Evolutionary conservation across 2,888 invertebrate species (phyloP).

Genomic region (Salpingus planirostris): DNA sequence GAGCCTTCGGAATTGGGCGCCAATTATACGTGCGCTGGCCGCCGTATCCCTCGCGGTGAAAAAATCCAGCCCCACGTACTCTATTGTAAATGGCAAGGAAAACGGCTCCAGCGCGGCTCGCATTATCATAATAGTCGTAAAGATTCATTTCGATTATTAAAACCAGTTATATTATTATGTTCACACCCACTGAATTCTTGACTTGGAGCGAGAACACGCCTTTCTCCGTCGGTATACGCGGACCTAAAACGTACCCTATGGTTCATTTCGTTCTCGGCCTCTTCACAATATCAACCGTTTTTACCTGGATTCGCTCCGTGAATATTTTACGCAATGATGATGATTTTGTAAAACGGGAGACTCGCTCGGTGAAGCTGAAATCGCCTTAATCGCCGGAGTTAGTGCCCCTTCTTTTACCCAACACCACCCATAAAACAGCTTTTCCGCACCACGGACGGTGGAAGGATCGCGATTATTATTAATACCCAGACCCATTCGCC

Average conservation of each 20-base stretch:
- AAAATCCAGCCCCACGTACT: conserved; percentile 15
- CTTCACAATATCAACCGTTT: conserved; percentile 5
- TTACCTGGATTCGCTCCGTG: no score
- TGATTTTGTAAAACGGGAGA: no score
- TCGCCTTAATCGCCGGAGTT: no score
- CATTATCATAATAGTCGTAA: conserved; percentile 30
- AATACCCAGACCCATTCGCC: no score
- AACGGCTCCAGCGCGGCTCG: conserved; percentile 21
- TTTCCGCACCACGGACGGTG: no score
- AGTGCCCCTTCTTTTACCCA: no score
- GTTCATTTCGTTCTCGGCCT: conserved; percentile 12
- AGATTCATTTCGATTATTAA: conserved; percentile 34
- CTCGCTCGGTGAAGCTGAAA: no score
- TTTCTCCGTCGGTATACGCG: conserved; percentile 17
- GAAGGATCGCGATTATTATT: no score
- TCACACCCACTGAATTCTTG: conserved; percentile 33
- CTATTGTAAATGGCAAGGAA: conserved; percentile 25
- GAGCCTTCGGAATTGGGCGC: conserved; percentile 6
- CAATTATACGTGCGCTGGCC: conserved; percentile 10
- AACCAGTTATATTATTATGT: conserved; percentile 34
- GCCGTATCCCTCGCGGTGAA: no score
- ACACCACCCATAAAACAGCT: no score
- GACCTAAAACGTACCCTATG: conserved; percentile 10
- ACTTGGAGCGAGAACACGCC: conserved; percentile 25
- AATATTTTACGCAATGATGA: no score